phyloP scores from a whole-genome alignment of 2,888 invertebrate genomes.

The Exocentrus adspersus region DNA sequence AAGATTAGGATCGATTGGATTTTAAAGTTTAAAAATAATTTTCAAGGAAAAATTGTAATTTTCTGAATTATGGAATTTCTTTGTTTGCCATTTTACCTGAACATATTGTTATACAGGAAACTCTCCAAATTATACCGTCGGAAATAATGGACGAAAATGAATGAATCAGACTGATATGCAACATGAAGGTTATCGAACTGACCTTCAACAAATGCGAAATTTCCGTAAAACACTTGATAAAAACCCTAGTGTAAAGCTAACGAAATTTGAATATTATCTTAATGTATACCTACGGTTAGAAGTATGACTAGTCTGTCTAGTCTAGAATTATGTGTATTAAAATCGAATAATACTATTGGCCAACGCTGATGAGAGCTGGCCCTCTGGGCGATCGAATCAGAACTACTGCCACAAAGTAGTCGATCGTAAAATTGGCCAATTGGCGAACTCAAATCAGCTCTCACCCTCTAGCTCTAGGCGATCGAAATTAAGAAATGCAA shows the following conservation, averaged over 20 bases:
- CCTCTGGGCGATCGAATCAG: too few relatives aligned
- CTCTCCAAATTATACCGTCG: constrained; percentile 17
- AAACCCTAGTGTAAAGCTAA: constrained; percentile 43
- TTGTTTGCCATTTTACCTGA: background rate
- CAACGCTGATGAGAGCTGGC: too few relatives aligned
- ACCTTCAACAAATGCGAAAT: constrained; percentile 50
- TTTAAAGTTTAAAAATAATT: too few relatives aligned
- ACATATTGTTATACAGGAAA: constrained; percentile 15
- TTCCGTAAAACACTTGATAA: constrained; percentile 46
- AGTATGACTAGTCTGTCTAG: background rate
- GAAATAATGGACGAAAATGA: constrained; percentile 20
- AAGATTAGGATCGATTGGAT: too few relatives aligned
- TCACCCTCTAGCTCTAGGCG: too few relatives aligned
- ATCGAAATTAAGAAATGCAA: too few relatives aligned
- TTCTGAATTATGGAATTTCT: background rate
- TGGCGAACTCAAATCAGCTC: too few relatives aligned
- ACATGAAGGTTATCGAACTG: constrained; percentile 51
- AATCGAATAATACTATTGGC: too few relatives aligned
- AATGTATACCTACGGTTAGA: background rate
- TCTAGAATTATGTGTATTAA: too few relatives aligned
- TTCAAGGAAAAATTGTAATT: too few relatives aligned
- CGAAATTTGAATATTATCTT: constrained; percentile 51
- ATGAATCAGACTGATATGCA: constrained; percentile 24
- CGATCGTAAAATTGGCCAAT: too few relatives aligned
- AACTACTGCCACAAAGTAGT: too few relatives aligned